phyloP scores from a whole-genome alignment of 2,888 invertebrate genomes.

The Glaucopsyche alexis region DNA sequence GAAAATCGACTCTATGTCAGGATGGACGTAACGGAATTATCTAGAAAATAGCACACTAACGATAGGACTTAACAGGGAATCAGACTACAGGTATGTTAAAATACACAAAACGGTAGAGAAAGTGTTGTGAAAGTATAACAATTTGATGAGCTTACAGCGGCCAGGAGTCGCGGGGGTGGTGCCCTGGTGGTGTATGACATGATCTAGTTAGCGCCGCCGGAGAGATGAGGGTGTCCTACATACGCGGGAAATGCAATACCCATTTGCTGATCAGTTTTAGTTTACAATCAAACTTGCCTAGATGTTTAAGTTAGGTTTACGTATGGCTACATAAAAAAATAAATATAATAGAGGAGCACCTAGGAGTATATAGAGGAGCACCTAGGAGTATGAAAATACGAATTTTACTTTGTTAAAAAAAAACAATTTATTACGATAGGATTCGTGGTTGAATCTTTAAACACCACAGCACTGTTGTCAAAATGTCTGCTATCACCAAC shows the following conservation, averaged over 20 bases:
- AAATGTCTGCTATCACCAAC: too few species aligned
- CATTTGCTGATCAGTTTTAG: neutral
- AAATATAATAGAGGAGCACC: too few species aligned
- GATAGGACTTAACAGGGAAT: neutral
- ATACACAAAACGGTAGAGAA: neutral
- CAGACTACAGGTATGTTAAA: too few species aligned
- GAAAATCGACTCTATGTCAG: neutral
- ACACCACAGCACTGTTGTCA: too few species aligned
- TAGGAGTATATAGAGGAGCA: too few species aligned
- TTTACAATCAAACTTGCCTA: neutral
- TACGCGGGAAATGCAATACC: conserved; percentile 1
- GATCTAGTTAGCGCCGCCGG: neutral
- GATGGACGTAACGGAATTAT: neutral
- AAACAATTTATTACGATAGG: too few species aligned
- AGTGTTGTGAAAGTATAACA: neutral
- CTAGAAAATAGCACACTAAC: neutral
- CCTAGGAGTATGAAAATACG: too few species aligned
- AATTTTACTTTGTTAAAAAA: too few species aligned
- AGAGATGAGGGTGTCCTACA: neutral
- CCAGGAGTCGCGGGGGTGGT: neutral
- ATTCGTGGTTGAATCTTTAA: too few species aligned
- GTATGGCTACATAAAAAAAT: too few species aligned
- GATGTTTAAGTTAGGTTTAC: too few species aligned
- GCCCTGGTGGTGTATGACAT: neutral
- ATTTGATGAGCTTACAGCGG: conserved; percentile 1